phyloP scores from a whole-genome alignment of 2,113 vertebrate genomes.

The Albula glossodonta region DNA sequence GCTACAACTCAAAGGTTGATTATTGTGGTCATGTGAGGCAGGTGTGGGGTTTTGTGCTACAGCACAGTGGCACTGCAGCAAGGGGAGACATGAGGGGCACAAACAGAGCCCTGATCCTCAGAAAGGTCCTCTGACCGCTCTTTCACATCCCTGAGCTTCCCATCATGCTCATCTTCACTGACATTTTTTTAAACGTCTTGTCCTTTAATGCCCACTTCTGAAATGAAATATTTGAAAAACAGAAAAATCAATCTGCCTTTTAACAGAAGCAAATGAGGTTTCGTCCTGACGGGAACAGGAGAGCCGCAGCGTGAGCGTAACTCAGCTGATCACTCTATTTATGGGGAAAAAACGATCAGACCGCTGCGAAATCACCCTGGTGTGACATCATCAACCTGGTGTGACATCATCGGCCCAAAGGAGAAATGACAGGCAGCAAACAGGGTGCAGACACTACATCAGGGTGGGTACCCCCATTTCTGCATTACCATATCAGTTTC shows the following conservation, averaged over 20 bases:
- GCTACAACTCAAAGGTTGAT: neutral
- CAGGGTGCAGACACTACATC: no score
- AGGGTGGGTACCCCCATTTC: no score
- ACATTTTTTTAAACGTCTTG: neutral
- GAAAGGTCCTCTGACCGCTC: neutral
- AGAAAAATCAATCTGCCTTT: neutral
- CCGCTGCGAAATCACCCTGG: neutral
- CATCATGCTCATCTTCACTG: neutral
- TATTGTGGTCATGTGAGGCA: neutral
- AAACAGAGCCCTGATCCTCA: neutral
- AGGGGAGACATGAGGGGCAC: neutral
- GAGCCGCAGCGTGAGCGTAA: neutral
- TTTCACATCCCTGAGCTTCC: neutral
- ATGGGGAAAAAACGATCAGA: neutral
- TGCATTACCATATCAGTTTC: no score
- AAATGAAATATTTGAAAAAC: neutral
- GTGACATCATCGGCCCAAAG: neutral
- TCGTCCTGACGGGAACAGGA: neutral
- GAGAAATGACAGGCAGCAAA: neutral
- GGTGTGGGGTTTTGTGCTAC: neutral
- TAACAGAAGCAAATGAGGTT: neutral
- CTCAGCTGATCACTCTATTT: neutral
- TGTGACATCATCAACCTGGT: neutral
- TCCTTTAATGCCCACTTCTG: neutral
- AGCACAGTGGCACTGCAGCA: neutral